Percentiles rank a stretch among this genome's conserved stretches.
Evolutionary conservation across 2,797 vertebrate genomes (phyloP).

Genomic region (Acanthiza pusilla): DNA sequence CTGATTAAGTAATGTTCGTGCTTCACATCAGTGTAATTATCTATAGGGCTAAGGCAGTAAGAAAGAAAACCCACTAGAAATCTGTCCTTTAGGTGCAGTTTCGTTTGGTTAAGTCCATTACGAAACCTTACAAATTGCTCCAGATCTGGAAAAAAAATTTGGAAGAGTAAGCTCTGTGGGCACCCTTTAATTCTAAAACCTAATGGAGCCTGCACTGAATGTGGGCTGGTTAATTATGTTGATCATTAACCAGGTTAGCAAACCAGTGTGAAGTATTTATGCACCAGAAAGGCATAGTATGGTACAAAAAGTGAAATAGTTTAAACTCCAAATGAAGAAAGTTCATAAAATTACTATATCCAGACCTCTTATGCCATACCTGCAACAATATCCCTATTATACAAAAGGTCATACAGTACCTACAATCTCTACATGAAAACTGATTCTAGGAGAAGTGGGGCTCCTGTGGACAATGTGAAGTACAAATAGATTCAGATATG

Average conservation of each 20-base stretch:
- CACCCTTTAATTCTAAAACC: neutral
- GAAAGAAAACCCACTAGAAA: neutral
- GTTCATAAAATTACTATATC: neutral
- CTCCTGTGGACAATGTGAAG: neutral
- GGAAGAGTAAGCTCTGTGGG: neutral
- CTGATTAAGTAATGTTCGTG: neutral
- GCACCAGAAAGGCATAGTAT: neutral
- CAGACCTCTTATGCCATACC: neutral
- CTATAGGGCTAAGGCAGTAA: neutral
- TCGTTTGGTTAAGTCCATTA: neutral
- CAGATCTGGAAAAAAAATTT: neutral
- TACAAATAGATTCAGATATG: neutral
- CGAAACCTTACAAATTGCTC: neutral
- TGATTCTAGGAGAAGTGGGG: neutral
- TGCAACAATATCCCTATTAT: neutral
- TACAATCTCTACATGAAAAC: neutral
- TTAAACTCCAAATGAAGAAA: neutral
- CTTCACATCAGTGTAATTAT: neutral
- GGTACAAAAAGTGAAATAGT: neutral
- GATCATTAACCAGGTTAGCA: conserved; percentile 23
- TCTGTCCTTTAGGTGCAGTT: neutral
- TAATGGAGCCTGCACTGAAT: neutral
- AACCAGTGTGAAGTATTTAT: conserved; percentile 5
- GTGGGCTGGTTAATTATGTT: neutral
- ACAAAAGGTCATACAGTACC: neutral